These are phyloP conservation scores for Noctua fimbriata DNA, from an alignment of 2,888 invertebrate genomes.

Conservation along the genomic window DNA sequence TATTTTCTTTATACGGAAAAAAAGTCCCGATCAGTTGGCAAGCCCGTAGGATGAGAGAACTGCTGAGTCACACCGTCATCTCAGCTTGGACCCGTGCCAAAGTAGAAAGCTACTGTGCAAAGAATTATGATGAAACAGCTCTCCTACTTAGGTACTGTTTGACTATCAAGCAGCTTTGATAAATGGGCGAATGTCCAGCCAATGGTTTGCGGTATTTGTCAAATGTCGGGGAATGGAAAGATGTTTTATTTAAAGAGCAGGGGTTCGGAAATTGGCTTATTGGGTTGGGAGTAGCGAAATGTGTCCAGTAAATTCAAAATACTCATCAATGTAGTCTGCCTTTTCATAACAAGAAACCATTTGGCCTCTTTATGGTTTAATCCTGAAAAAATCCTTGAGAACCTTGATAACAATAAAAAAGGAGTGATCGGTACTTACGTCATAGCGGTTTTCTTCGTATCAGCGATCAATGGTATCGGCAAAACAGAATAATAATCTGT, in stretches of 20 bases:
- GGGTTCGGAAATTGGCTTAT: not conserved
- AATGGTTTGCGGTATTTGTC: conserved; percentile 41
- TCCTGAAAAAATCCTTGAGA: not conserved
- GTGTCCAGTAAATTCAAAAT: not conserved
- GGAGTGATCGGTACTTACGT: not conserved
- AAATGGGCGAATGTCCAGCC: conserved; percentile 50
- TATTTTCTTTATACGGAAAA: conserved; percentile 53
- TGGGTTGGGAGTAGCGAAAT: not conserved
- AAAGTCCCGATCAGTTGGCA: conserved; percentile 55
- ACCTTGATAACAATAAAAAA: not conserved
- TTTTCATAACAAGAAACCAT: not conserved
- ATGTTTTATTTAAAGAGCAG: not conserved
- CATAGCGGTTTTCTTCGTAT: not conserved
- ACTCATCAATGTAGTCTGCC: not conserved
- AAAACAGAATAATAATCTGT: not conserved
- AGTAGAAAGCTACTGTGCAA: conserved; percentile 62
- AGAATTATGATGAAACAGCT: conserved; percentile 67
- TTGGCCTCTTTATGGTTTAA: not conserved
- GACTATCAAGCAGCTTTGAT: conserved; percentile 60
- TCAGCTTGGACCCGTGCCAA: conserved; percentile 65
- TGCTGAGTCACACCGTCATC: conserved; percentile 67
- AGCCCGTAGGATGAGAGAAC: conserved; percentile 41
- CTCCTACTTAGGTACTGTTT: conserved; percentile 55
- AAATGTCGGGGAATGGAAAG: not conserved
- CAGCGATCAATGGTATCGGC: not conserved